Base-by-base conservation (phyloP, 2,797 vertebrate genomes). In the Coluber constrictor region DNA sequence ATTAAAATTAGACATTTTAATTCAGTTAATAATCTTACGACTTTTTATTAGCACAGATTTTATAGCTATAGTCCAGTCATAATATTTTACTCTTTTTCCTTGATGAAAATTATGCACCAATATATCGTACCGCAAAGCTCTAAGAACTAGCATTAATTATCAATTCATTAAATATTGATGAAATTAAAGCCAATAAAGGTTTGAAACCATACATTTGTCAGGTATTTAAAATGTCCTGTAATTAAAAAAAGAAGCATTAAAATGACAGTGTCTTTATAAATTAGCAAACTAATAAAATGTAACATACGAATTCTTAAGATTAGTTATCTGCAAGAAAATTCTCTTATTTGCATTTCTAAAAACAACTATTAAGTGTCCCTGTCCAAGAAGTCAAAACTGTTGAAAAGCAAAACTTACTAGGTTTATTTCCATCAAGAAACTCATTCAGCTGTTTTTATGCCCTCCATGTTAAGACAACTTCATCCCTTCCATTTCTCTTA, bases 161-260 rank as follows among this genome's bases (percentile, higher is more conserved):
- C 94, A 86, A 95, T 96, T 95, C 94, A 96, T 96, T 96, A 96
- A 96, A 96, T 96, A 96, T 95, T 96, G 95, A 96, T 96, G 87
- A 95, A 96, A 96, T 97, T 95, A 96, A 94, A 96, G 90, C 88
- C 90, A 86, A 93, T 70, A 93, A 95, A 92, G 93, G 88, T 92
- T 94, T 90, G 70, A 91, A 93, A 86, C 25, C 94, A 95, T 92
- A 96, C 27, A 70, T 95, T 95, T 95, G 60, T 90, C 92, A 96
- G 94, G 92, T 90, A 92, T 55, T 93, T 95, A 88, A 92, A 61
- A 93, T 74, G 92, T 74, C 90, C 93, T 91, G 1, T 93, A 94
- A 90, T 51, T 61, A 29, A 87, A 27, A 95, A 95, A 95, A 47
- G n/a, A 94, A 93, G 86, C 5, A 90, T 90, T 90, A 88, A 91